phyloP scores from a whole-genome alignment of 2,888 invertebrate genomes.

The Pharmacophagus antenor region DNA sequence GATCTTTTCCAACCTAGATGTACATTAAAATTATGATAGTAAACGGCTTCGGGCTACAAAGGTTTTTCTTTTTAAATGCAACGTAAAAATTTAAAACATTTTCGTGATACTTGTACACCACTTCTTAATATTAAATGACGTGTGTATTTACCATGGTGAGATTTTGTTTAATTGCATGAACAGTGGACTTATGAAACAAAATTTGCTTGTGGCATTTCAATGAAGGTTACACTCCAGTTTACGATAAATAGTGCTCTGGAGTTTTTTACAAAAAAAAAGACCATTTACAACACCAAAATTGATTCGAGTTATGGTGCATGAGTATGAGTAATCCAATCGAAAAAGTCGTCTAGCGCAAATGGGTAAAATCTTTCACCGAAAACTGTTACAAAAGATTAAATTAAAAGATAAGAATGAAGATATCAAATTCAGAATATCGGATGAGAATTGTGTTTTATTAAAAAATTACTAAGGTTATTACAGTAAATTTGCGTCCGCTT shows the following conservation, averaged over 20 bases:
- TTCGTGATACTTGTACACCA: background rate
- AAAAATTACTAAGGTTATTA: slow-evolving; percentile 3
- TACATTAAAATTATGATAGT: no score
- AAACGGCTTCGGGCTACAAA: no score
- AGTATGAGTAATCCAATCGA: no score
- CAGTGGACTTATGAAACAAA: slow-evolving; percentile 20
- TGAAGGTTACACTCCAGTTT: slow-evolving; percentile 17
- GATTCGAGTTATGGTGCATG: no score
- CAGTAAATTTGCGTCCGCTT: slow-evolving; percentile 20
- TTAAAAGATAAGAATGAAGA: no score
- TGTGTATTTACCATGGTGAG: slow-evolving; percentile 1
- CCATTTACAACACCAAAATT: background rate
- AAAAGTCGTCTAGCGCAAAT: no score
- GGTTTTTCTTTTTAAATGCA: no score
- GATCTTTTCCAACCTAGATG: no score
- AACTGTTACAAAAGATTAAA: background rate
- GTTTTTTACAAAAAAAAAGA: background rate
- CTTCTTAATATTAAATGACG: background rate
- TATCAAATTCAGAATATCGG: no score
- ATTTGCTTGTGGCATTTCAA: slow-evolving; percentile 15
- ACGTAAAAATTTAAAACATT: no score
- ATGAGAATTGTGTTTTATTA: background rate
- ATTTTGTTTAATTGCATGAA: slow-evolving; percentile 2
- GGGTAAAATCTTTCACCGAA: background rate
- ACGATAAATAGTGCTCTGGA: slow-evolving; percentile 8